These are phyloP conservation scores for Lepidurus arcticus DNA, from an alignment of 1,140 invertebrate species.

Conservation along the genomic window DNA sequence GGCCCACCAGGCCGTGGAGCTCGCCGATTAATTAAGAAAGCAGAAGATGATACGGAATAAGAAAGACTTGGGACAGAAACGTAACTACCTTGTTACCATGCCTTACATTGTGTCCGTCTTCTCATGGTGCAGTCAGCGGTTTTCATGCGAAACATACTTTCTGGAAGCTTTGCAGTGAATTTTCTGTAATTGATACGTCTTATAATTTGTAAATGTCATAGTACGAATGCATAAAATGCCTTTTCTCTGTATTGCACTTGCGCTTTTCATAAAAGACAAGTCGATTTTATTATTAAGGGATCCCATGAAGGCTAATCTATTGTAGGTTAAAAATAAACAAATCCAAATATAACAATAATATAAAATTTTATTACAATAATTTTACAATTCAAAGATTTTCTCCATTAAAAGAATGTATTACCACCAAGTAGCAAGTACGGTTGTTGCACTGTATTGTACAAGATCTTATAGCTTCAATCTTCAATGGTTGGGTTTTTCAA, in stretches of 20 bases:
- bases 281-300: not conserved
- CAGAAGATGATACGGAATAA: not conserved
- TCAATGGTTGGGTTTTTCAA: not conserved
- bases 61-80: not conserved
- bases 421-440: not conserved
- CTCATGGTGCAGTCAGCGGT: not conserved
- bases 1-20: slow-evolving; percentile 86
- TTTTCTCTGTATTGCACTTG: not conserved
- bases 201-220: too few relatives aligned
- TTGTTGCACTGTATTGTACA: not conserved
- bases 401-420: slow-evolving; percentile 20
- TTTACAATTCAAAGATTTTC: too few relatives aligned
- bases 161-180: not conserved
- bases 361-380: too few relatives aligned
- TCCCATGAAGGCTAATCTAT: too few relatives aligned
- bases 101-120: not conserved
- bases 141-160: not conserved
- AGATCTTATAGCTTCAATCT: slow-evolving; percentile 13
- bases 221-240: too few relatives aligned
- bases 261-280: not conserved
- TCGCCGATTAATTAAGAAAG: slow-evolving; percentile 70
- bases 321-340: too few relatives aligned
- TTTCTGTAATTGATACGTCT: too few relatives aligned
- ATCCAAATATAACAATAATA: too few relatives aligned
- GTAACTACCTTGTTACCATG: not conserved